Evolutionary conservation across 2,888 invertebrate species (phyloP).

Genomic region (Torymus texanus): DNA sequence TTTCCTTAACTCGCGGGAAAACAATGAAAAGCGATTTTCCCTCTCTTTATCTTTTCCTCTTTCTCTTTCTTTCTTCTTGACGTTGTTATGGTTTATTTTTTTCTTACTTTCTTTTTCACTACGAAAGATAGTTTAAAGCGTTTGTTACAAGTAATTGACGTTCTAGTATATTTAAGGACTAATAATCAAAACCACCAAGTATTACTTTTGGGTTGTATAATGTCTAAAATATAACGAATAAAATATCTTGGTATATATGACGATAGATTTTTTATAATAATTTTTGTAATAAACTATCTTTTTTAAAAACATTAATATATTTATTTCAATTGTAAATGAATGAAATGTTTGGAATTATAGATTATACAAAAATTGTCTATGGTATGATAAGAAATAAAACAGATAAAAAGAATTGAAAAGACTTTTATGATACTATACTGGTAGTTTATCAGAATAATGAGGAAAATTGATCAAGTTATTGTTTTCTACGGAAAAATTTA

Average conservation of each 20-base stretch:
- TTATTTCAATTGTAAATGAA: no score
- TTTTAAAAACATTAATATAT: neutral
- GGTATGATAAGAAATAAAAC: no score
- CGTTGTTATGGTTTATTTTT: neutral
- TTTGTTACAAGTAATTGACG: slow-evolving; percentile 40
- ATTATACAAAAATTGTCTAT: no score
- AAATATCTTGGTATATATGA: neutral
- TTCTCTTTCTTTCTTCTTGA: neutral
- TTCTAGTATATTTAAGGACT: slow-evolving; percentile 48
- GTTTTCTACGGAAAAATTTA: no score
- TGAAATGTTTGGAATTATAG: no score
- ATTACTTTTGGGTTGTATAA: slow-evolving; percentile 17
- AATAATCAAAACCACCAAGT: slow-evolving; percentile 52
- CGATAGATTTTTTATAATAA: neutral
- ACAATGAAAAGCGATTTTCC: slow-evolving; percentile 63
- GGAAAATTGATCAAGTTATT: no score
- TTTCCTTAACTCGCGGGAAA: slow-evolving; percentile 64
- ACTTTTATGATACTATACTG: no score
- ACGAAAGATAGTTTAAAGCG: slow-evolving; percentile 32
- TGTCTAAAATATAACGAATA: neutral
- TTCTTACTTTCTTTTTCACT: neutral
- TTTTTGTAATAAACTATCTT: neutral
- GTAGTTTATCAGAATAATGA: no score
- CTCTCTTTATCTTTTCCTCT: slow-evolving; percentile 20
- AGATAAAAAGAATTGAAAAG: no score